Percentiles rank a stretch among this genome's conserved stretches.
Conservation (phyloP, 2,888 invertebrate species). For the Hybos culiciformis region DNA sequence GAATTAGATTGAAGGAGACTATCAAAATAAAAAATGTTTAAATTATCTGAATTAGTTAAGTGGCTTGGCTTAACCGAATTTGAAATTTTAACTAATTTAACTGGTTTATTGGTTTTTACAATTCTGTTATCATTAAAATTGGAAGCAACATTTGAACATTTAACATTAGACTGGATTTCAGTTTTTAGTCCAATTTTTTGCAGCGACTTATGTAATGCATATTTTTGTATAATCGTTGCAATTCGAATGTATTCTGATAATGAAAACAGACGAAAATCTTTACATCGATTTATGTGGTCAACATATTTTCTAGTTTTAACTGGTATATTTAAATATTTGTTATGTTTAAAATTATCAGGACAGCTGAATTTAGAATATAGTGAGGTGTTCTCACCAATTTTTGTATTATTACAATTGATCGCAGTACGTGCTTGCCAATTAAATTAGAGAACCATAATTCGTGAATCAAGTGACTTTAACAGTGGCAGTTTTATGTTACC, state of each 20-base stretch:
- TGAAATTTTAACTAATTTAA: slow-evolving; percentile 84
- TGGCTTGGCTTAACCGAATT: slow-evolving; percentile 93
- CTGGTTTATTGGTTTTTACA: slow-evolving; percentile 71
- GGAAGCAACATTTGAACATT: slow-evolving; percentile 41
- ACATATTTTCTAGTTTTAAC: slow-evolving; percentile 67
- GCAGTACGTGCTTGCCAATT: slow-evolving; percentile 87
- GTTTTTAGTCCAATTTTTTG: slow-evolving; percentile 86
- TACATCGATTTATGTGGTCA: slow-evolving; percentile 72
- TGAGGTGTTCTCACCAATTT: slow-evolving; percentile 84
- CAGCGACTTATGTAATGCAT: slow-evolving; percentile 82
- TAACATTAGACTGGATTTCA: slow-evolving; percentile 67
- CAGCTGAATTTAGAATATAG: slow-evolving; percentile 73
- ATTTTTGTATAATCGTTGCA: slow-evolving; percentile 90
- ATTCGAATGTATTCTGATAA: slow-evolving; percentile 79
- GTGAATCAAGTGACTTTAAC: no score
- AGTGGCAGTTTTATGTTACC: no score
- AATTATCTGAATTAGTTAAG: slow-evolving; percentile 73
- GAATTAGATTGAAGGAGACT: slow-evolving; percentile 9
- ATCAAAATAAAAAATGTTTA: slow-evolving; percentile 32
- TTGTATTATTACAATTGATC: slow-evolving; percentile 76
- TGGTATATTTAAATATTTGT: slow-evolving; percentile 79
- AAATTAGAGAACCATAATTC: no score
- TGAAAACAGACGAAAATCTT: slow-evolving; percentile 57
- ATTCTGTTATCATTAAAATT: slow-evolving; percentile 69
- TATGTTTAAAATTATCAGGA: slow-evolving; percentile 76